Percentiles rank a stretch among this genome's conserved stretches.
phyloP scores from a whole-genome alignment of 2,888 invertebrate genomes.

The Phalera bucephala region DNA sequence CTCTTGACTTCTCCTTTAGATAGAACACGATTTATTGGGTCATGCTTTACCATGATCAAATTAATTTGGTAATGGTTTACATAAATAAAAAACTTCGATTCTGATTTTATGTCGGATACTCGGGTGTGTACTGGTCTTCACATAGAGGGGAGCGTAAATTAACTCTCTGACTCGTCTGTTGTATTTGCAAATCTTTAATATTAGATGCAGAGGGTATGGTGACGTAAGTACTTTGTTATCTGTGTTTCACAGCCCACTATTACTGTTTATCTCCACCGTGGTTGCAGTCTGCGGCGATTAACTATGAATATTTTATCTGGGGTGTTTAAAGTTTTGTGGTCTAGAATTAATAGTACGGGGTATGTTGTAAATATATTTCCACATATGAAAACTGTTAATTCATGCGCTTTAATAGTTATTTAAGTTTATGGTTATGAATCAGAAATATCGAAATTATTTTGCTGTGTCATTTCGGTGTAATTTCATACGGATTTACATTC shows the following conservation, averaged over 20 bases:
- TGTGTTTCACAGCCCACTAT: slow-evolving; percentile 48
- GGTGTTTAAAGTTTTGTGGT: neutral
- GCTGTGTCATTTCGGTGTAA: slow-evolving; percentile 35
- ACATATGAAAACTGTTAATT: too few relatives aligned
- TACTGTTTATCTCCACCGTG: slow-evolving; percentile 13
- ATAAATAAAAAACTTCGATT: too few relatives aligned
- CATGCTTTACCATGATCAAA: too few relatives aligned
- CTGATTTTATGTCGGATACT: too few relatives aligned
- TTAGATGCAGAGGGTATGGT: slow-evolving; percentile 60
- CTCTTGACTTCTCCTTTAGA: too few relatives aligned
- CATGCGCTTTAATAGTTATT: too few relatives aligned
- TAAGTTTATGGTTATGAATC: too few relatives aligned
- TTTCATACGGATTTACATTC: too few relatives aligned
- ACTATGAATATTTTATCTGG: neutral
- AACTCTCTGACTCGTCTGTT: slow-evolving; percentile 39
- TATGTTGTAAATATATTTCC: too few relatives aligned
- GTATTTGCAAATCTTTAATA: slow-evolving; percentile 72
- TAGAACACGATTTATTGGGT: too few relatives aligned
- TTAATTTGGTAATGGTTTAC: too few relatives aligned
- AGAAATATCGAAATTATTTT: too few relatives aligned
- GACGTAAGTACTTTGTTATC: slow-evolving; percentile 53
- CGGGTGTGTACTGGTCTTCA: slow-evolving; percentile 46
- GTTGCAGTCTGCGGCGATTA: neutral
- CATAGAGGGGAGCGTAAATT: slow-evolving; percentile 46
- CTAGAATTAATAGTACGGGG: neutral